phyloP scores from a whole-genome alignment of 2,113 vertebrate species.

The Dicaeum eximium region DNA sequence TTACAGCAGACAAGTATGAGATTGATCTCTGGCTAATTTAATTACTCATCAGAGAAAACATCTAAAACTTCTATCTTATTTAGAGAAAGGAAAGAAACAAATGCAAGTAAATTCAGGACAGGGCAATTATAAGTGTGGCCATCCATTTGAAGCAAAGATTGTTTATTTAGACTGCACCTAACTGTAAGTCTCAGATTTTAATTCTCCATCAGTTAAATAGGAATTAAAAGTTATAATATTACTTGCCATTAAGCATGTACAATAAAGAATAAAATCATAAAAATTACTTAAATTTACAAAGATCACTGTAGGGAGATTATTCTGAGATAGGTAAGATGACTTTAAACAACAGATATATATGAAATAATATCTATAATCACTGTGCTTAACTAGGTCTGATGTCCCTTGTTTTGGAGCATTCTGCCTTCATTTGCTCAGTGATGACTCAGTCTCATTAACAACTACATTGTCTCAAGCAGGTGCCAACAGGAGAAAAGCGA shows the following conservation, averaged over 20 bases:
- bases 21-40: background rate
- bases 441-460: background rate
- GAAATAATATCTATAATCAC: background rate
- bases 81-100: background rate
- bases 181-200: background rate
- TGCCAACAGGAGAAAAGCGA: background rate
- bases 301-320: background rate
- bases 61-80: background rate
- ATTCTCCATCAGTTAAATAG: background rate
- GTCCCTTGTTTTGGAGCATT: background rate
- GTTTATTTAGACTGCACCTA: background rate
- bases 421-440: background rate
- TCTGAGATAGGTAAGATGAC: background rate
- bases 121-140: background rate
- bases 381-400: background rate
- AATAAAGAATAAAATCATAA: background rate
- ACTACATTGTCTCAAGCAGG: background rate
- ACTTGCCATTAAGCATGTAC: background rate
- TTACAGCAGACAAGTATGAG: background rate
- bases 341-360: background rate
- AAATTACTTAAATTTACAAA: background rate
- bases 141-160: background rate
- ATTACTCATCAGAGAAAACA: background rate
- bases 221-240: background rate
- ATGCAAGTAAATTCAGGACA: background rate